Evolutionary conservation across 2,888 invertebrate species (phyloP).

Genomic region (Odiellus spinosus): DNA sequence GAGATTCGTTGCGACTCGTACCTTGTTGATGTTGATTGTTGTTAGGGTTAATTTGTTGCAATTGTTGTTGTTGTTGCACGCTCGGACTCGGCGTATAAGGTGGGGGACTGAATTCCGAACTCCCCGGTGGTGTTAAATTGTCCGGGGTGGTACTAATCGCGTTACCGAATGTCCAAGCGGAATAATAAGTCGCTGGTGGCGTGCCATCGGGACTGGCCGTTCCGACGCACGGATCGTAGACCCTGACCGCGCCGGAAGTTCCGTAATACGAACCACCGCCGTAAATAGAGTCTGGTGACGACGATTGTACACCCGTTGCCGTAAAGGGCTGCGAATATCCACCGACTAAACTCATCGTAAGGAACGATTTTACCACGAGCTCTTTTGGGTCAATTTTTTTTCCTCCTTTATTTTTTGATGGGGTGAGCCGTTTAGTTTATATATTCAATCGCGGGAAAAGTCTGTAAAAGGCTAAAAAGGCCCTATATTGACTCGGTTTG

Average conservation of each 20-base stretch:
- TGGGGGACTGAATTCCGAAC: not conserved
- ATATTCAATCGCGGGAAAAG: too few relatives aligned
- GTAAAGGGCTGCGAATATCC: conserved; percentile 13
- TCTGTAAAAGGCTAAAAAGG: too few relatives aligned
- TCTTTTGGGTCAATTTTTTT: too few relatives aligned
- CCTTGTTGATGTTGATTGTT: too few relatives aligned
- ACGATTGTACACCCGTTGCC: conserved; percentile 6
- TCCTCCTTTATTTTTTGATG: too few relatives aligned
- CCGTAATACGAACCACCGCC: conserved; percentile 6
- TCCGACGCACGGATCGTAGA: too few relatives aligned
- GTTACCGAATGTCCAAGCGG: conserved; percentile 1
- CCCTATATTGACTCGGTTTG: too few relatives aligned
- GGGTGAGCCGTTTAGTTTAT: too few relatives aligned
- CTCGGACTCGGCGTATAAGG: not conserved
- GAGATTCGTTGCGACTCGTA: too few relatives aligned
- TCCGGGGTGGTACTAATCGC: not conserved
- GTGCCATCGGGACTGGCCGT: not conserved
- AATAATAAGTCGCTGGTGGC: not conserved
- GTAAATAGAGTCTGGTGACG: conserved; percentile 10
- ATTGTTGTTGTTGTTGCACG: not conserved
- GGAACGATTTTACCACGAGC: too few relatives aligned
- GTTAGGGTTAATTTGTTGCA: not conserved
- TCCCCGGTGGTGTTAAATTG: not conserved
- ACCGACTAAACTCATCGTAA: conserved; percentile 17
- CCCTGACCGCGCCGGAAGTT: too few relatives aligned